Conservation (phyloP, 2,113 vertebrate species). For the Cephalophus harveyi region DNA sequence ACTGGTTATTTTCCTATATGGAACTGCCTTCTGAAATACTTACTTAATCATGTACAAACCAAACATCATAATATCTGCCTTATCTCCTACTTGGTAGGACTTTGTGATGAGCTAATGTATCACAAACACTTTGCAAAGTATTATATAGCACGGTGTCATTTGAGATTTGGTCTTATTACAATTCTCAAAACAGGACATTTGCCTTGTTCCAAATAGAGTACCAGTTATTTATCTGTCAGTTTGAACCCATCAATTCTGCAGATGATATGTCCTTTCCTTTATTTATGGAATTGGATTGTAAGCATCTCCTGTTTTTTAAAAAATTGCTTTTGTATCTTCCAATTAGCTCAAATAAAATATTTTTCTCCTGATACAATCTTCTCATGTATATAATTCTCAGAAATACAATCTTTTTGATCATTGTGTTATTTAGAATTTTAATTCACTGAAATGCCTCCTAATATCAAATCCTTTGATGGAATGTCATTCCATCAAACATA, state of each 20-base stretch:
- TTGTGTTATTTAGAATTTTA: background rate
- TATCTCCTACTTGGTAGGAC: background rate
- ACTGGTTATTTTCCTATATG: constrained; percentile 12
- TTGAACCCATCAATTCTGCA: background rate
- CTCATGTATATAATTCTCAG: too few species aligned
- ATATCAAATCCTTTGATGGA: background rate
- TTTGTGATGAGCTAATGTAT: background rate
- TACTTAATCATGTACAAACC: background rate
- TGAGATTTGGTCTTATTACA: background rate
- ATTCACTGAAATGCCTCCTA: background rate
- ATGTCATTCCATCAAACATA: background rate
- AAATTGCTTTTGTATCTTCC: background rate
- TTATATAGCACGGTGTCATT: background rate
- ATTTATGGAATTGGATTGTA: background rate
- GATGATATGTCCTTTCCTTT: background rate
- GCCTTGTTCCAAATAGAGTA: background rate
- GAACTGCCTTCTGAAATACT: background rate
- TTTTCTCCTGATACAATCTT: background rate
- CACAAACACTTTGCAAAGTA: background rate
- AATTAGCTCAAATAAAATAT: background rate
- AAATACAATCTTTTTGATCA: background rate
- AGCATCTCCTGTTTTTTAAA: background rate
- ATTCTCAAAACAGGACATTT: background rate
- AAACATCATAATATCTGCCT: background rate
- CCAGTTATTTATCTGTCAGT: background rate